Evolutionary conservation across 1,140 invertebrate species (phyloP), one percentile per base, ranked within the genome.

Genomic region (Apis cerana): DNA sequence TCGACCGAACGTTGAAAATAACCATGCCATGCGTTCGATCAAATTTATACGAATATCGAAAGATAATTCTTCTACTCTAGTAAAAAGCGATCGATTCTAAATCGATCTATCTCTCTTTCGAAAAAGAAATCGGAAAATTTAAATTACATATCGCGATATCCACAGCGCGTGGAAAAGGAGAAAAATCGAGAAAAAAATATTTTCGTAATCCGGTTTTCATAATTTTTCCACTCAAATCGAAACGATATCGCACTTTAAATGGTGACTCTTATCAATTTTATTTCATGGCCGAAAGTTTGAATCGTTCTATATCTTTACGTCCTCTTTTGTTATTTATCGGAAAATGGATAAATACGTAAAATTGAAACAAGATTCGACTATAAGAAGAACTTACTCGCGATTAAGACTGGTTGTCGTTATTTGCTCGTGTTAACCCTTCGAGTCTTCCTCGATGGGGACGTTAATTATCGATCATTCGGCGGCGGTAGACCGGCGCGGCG

Each of bases 401-500:
- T 9, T 15, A 2, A 19, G 64, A 19, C 33, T 43, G 10, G 52
- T n/a, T 13, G 13, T 1, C 23, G 15, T 56, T 43, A 33, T 67
- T 75, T 13, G 12, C 43, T 62, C 74, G 74, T 21, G 19, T 50
- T 27, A 33, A n/a, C 11, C 13, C 17, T 62, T 23, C 43, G 13
- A 48, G 27, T 43, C 21, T 68, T 58, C n/a, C 12, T n/a, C 21
- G n/a, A 68, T 23, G 27, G 27, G 21, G 21, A n/a, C 23, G 50
- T 72, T 72, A 72, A 72, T 72, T 72, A 72, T 72, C 70, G 27
- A 72, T 58, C 56, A 48, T 59, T 74, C 33, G 33, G 54, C 56
- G 13, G 21, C 23, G 33, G 33, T 21, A 48, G 43, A 43, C 1
- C 64, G 27, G 11, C 15, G 33, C 64, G 27, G 11, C 15, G 33